Conservation (phyloP, 2,797 vertebrate genomes). For the Acipenser ruthenus region DNA sequence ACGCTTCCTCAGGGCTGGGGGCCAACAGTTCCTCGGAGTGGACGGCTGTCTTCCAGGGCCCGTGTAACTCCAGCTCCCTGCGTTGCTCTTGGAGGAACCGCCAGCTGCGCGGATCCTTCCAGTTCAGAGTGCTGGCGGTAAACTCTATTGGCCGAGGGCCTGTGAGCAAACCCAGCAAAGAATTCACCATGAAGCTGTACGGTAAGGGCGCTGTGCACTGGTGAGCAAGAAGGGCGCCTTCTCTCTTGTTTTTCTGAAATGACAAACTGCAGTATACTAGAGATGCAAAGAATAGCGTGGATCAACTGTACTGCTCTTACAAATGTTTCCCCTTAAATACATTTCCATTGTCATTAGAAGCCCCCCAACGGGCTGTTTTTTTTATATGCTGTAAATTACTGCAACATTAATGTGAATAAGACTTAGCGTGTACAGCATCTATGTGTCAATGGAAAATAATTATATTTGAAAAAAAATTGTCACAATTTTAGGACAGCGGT, state of each 20-base stretch:
- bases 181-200: slow-evolving; percentile 19
- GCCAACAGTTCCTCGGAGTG: slow-evolving; percentile 18
- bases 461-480: too few species aligned
- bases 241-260: slow-evolving; percentile 11
- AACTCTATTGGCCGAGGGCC: slow-evolving; percentile 17
- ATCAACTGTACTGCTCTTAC: too few species aligned
- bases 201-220: slow-evolving; percentile 5
- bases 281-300: too few species aligned
- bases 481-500: too few species aligned
- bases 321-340: too few species aligned
- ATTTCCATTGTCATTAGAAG: too few species aligned
- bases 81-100: slow-evolving; percentile 17
- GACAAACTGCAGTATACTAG: too few species aligned
- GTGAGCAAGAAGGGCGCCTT: not conserved
- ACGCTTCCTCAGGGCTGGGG: not conserved
- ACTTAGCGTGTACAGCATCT: too few species aligned
- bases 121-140: slow-evolving; percentile 7
- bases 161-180: slow-evolving; percentile 17
- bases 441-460: too few species aligned
- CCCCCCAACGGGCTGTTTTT: too few species aligned
- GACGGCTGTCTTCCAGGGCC: slow-evolving; percentile 8
- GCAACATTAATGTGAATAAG: too few species aligned
- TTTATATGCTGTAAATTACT: too few species aligned
- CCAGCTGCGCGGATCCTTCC: slow-evolving; percentile 15
- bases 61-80: not conserved